A percentile compares a stretch with the other conserved stretches of the same genome.
These are phyloP conservation scores for Nasonovia ribisnigri DNA, from an alignment of 2,888 invertebrate species.

Conservation along the genomic window DNA sequence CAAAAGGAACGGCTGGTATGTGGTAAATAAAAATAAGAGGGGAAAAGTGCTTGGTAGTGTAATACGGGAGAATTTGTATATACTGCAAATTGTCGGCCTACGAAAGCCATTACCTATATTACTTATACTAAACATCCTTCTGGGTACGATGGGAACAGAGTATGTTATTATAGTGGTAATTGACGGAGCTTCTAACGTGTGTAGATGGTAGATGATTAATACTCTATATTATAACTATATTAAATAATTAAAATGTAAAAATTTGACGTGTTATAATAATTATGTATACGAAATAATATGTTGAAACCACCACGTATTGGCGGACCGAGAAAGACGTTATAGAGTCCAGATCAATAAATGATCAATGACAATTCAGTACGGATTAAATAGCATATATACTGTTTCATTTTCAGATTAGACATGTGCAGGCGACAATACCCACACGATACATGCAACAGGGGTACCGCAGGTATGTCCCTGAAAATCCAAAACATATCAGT, in stretches of 20 bases:
- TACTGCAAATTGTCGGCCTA: constrained; percentile 57
- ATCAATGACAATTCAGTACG: background rate
- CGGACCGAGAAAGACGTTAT: background rate
- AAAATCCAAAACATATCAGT: constrained; percentile 43
- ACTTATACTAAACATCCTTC: constrained; percentile 56
- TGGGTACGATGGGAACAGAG: constrained; percentile 33
- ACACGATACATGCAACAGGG: constrained; percentile 96
- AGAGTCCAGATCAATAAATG: background rate
- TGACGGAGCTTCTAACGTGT: constrained; percentile 40
- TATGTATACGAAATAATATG: background rate
- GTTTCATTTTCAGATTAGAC: constrained; percentile 89
- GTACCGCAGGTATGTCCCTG: constrained; percentile 88
- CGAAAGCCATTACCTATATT: constrained; percentile 49
- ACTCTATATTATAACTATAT: background rate
- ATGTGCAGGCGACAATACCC: constrained; percentile 97
- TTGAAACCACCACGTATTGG: background rate
- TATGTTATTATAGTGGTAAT: constrained; percentile 29
- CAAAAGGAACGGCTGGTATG: constrained; percentile 98
- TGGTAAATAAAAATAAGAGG: constrained; percentile 66
- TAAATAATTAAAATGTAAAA: background rate
- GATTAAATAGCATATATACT: constrained; percentile 53
- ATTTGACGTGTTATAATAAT: background rate
- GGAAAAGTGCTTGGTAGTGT: constrained; percentile 66
- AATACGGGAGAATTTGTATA: constrained; percentile 70
- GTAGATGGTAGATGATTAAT: constrained; percentile 50